phyloP scores from a whole-genome alignment of 2,888 invertebrate species.

The Ichneumon xanthorius region DNA sequence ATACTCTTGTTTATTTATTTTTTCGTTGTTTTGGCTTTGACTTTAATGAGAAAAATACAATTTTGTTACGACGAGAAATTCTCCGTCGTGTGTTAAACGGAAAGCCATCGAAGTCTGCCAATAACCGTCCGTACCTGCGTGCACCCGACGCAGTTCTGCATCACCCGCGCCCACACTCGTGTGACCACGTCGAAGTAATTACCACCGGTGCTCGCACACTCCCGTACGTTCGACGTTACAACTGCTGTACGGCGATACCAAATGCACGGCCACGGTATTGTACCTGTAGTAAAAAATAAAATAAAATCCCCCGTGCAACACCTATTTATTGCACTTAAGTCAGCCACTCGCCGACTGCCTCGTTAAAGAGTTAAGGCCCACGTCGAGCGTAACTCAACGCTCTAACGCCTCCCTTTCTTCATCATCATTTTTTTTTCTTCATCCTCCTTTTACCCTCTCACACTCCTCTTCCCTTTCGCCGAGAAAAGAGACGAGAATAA shows the following conservation, averaged over 20 bases:
- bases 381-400: conserved; percentile 66
- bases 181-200: conserved; percentile 41
- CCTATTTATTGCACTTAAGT: conserved; percentile 69
- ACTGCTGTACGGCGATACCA: conserved; percentile 15
- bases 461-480: background rate
- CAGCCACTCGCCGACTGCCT: conserved; percentile 60
- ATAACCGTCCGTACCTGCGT: background rate
- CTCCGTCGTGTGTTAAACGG: background rate
- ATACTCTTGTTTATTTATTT: background rate
- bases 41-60: background rate
- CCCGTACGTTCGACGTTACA: conserved; percentile 1
- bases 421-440: conserved; percentile 17
- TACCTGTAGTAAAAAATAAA: conserved; percentile 2
- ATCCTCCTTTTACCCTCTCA: conserved; percentile 10
- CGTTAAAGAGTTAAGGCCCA: conserved; percentile 69
- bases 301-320: conserved; percentile 45
- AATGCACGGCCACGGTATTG: background rate
- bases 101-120: background rate
- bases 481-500: conserved; percentile 48
- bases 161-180: conserved; percentile 25
- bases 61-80: background rate
- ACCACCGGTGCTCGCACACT: conserved; percentile 21
- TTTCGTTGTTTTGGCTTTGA: background rate
- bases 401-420: conserved; percentile 55
- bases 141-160: conserved; percentile 3